These are phyloP conservation scores for Apotomis capreana DNA, from an alignment of 2,888 invertebrate species.

Conservation along the genomic window DNA sequence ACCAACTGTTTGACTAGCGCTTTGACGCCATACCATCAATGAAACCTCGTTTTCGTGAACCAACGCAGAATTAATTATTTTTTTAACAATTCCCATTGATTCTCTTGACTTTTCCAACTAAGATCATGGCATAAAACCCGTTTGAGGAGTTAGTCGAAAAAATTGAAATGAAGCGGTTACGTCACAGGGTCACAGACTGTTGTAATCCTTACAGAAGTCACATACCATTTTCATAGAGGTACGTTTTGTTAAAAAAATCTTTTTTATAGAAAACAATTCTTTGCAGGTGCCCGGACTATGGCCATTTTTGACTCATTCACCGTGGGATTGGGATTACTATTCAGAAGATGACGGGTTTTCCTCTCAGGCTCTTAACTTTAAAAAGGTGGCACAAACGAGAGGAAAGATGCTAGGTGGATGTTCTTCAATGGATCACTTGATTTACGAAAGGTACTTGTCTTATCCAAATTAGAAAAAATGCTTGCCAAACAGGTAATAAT, in stretches of 20 bases:
- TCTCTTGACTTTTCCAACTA: too few relatives aligned
- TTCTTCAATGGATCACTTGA: conserved; percentile 31
- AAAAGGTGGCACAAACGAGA: conserved; percentile 18
- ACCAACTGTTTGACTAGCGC: neutral
- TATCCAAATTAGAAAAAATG: too few relatives aligned
- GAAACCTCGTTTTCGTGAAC: too few relatives aligned
- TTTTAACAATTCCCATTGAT: too few relatives aligned
- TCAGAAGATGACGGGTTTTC: conserved; percentile 29
- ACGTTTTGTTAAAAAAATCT: too few relatives aligned
- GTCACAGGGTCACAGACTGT: too few relatives aligned
- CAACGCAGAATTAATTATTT: too few relatives aligned
- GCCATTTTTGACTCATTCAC: conserved; percentile 21
- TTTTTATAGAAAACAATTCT: neutral
- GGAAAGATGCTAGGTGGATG: conserved; percentile 42
- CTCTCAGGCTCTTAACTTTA: conserved; percentile 20
- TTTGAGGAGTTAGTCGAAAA: too few relatives aligned
- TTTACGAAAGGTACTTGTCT: conserved; percentile 32
- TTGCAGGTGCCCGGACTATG: conserved; percentile 33
- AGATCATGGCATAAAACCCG: too few relatives aligned
- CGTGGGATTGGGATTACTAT: conserved; percentile 35
- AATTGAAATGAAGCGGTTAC: too few relatives aligned
- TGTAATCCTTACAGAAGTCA: too few relatives aligned
- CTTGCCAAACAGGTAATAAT: neutral
- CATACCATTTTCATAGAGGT: too few relatives aligned
- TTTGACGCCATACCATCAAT: neutral